These are phyloP conservation scores for Chydorus sphaericus DNA, from an alignment of 2,888 invertebrate genomes.

Conservation along the genomic window DNA sequence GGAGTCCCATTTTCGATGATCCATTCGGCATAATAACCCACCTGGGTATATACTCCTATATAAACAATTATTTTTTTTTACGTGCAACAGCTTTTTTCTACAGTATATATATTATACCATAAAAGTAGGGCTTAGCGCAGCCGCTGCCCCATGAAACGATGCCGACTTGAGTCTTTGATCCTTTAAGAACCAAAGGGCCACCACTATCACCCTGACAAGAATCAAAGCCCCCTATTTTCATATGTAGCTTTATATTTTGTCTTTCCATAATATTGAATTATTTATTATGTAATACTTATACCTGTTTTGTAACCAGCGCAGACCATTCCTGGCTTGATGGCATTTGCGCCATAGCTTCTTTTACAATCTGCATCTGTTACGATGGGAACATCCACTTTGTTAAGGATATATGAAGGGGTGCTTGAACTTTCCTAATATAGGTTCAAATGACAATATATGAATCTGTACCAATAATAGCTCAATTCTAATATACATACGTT, in stretches of 20 bases:
- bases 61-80: neutral
- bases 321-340: neutral
- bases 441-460: no score
- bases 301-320: no score
- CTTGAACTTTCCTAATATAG: no score
- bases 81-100: no score
- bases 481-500: conserved; percentile 25
- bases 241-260: neutral
- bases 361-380: neutral
- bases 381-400: neutral
- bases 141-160: conserved; percentile 1
- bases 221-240: neutral
- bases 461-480: no score
- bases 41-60: neutral
- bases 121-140: neutral
- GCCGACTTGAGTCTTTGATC: no score
- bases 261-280: neutral
- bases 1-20: no score
- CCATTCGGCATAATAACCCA: neutral
- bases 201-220: neutral
- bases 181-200: neutral
- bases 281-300: no score
- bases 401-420: neutral
- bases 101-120: no score
- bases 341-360: neutral